Base-by-base conservation (phyloP, 1,140 invertebrate species). In the Calliphora vicina region DNA sequence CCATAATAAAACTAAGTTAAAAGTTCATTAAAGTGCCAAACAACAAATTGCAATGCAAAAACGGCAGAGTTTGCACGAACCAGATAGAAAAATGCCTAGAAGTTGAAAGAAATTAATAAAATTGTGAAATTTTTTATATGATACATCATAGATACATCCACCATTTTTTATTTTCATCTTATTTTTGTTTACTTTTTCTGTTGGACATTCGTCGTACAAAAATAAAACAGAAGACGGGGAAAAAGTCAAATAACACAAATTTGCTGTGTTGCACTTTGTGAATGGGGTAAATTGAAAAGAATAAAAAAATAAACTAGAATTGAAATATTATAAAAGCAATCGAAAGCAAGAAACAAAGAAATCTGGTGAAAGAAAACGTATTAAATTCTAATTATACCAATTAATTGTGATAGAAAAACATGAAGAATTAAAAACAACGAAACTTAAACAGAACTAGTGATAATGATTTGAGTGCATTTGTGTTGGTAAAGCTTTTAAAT, bases 131-230 rank as follows among this genome's bases (percentile, higher is more conserved):
- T 67, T 1, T 67, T 8, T 23, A 23, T 67, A 4, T 67, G n/a
- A 67, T 67, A 20, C 61, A n/a, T 23, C 61, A 67, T 67, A 67
- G 61, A 67, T 67, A 67, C 61, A 67, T 67, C 88, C 88, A 87
- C 88, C 88, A 89, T 89, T 89, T 89, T 89, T 89, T 87, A 86
- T 88, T 89, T 89, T 89, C 86, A 85, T 89, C 23, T 83, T 81
- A 23, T 45, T 83, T 81, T 83, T 83, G 83, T 83, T 78, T 78
- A 78, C 42, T 78, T 78, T 43, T 78, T 20, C n/a, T 67, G 78
- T 73, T 83, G 57, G 78, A 81, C 26, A 81, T 83, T 83, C 67
- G 57, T 80, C 20, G 78, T 50, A 43, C 29, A 42, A 82, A 26
- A 45, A 67, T 17, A 43, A 35, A 72, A 23, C 26, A 23, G 26